phyloP scores from a whole-genome alignment of 2,888 invertebrate species.

The Caenorhabditis doughertyi region DNA sequence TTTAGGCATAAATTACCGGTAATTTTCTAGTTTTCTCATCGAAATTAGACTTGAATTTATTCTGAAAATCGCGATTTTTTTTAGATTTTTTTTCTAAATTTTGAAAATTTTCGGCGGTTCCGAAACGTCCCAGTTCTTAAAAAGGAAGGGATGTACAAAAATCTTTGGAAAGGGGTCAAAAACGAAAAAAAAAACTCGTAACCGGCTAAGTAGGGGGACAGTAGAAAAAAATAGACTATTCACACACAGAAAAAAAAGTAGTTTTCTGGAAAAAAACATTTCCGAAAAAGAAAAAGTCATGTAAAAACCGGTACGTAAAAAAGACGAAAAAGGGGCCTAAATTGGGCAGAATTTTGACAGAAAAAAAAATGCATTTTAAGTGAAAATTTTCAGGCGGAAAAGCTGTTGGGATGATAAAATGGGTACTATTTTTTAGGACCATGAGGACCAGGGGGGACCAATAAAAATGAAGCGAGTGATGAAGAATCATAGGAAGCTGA shows the following conservation, averaged over 20 bases:
- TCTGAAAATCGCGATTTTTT: too few relatives aligned
- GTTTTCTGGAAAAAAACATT: neutral
- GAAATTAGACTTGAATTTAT: too few relatives aligned
- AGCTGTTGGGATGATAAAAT: neutral
- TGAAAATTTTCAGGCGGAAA: neutral
- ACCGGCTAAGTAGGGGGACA: slow-evolving; percentile 35
- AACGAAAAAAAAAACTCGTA: slow-evolving; percentile 16
- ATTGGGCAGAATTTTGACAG: too few relatives aligned
- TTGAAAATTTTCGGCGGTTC: too few relatives aligned
- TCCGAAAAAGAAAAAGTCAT: neutral
- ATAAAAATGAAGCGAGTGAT: slow-evolving; percentile 29
- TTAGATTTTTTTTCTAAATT: too few relatives aligned
- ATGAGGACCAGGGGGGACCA: neutral
- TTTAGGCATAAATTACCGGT: too few relatives aligned
- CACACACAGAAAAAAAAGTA: neutral
- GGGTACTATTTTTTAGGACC: too few relatives aligned
- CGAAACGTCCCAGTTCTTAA: too few relatives aligned
- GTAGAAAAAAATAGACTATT: neutral
- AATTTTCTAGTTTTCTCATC: too few relatives aligned
- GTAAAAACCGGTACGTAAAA: neutral
- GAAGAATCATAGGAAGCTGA: slow-evolving; percentile 23
- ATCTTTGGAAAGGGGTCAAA: neutral
- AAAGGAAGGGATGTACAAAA: too few relatives aligned
- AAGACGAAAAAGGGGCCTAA: neutral
- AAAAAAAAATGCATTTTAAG: neutral